A percentile compares a stretch with the other conserved stretches of the same genome.
Evolutionary conservation across 2,113 vertebrate genomes (phyloP).

Genomic region (Amazona guildingii): DNA sequence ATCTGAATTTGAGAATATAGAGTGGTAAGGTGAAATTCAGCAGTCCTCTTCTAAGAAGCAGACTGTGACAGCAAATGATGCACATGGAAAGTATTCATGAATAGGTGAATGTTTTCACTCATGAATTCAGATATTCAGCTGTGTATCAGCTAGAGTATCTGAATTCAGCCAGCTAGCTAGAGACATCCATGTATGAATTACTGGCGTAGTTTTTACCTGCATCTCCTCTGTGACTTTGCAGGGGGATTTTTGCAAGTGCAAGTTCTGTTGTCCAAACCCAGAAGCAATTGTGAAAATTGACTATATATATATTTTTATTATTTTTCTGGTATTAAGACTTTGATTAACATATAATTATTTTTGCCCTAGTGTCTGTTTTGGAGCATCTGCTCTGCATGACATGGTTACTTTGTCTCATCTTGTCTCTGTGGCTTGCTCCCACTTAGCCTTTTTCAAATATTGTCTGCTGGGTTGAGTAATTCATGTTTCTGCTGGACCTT

Average conservation of each 20-base stretch:
- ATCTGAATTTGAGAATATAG: not conserved
- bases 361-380: slow-evolving; percentile 11
- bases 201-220: not conserved
- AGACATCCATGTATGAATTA: not conserved
- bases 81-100: not conserved
- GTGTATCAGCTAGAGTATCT: not conserved
- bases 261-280: not conserved
- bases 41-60: not conserved
- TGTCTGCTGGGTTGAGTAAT: not conserved
- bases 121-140: not conserved
- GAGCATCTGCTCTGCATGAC: slow-evolving; percentile 8
- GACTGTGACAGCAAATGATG: not conserved
- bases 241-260: not conserved
- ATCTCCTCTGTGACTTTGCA: not conserved
- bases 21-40: not conserved
- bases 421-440: not conserved
- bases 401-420: slow-evolving; percentile 24
- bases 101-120: not conserved
- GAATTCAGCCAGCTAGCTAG: not conserved
- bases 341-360: slow-evolving; percentile 1
- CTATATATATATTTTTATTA: not conserved
- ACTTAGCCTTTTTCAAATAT: slow-evolving; percentile 13
- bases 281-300: not conserved
- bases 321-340: not conserved
- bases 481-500: slow-evolving; percentile 38